Evolutionary conservation across 1,140 invertebrate genomes (phyloP), one percentile per base, ranked within the genome.

Genomic region (Anastrepha obliqua): DNA sequence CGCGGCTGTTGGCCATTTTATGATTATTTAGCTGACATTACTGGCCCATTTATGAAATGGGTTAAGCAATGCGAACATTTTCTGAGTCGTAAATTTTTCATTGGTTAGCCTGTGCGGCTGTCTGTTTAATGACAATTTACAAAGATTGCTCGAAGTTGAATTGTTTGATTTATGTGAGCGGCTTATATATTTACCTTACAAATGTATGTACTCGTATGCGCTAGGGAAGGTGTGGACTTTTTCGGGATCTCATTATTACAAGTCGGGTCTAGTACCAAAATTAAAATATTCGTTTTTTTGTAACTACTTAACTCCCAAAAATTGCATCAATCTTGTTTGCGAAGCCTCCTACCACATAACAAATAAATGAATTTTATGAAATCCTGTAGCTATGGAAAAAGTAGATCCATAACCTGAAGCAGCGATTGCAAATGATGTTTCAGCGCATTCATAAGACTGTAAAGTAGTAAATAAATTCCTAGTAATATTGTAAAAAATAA

Each of bases 61-160:
- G 74, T 81, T 81, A 51, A 81, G 74, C 74, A 13, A 55, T 9
- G 20, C 9, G 47, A 20, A 42, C 42, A 29, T 20, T 81, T 81
- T 51, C 17, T 81, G 67, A 62, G 47, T 81, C 74, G 47, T 81
- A 81, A 81, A 81, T 81, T 29, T 78, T 20, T n/a, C 47, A 58
- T 81, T 81, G 44, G 47, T 51, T 81, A 81, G 74, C 51, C 74
- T n/a, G 74, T 5, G 17, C 11, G 74, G 74, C 74, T 81, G 74
- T 81, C 74, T 55, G 44, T 81, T 81, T 81, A 81, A 81, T 15
- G 74, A 81, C 20, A 81, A 55, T 81, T 81, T 81, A 81, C 44
- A 7, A 42, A 55, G 74, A 81, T 81, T 55, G 74, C 47, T 55
- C n/a, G 74, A 55, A 81, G 11, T 81, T 81, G n/a, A 81, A 55